A percentile compares a stretch with the other conserved stretches of the same genome.
Evolutionary conservation across 2,113 vertebrate genomes (phyloP).

Genomic region (Macroglossus sobrinus): DNA sequence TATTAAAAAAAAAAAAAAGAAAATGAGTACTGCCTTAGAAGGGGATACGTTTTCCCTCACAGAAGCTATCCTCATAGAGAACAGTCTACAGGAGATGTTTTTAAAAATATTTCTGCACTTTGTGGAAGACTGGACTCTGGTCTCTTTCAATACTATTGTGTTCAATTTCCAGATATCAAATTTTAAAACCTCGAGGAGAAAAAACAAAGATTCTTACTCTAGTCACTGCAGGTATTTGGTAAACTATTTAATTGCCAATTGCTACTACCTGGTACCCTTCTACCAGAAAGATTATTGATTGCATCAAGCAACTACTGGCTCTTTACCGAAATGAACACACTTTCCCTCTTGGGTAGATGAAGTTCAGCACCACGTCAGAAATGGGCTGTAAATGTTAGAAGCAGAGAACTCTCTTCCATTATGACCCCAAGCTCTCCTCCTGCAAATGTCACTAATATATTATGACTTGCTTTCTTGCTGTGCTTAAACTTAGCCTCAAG

Average conservation of each 20-base stretch:
- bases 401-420: background rate
- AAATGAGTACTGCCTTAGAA: background rate
- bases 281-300: background rate
- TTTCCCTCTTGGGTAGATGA: background rate
- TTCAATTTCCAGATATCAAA: background rate
- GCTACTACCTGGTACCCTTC: background rate
- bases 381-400: background rate
- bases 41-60: background rate
- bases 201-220: background rate
- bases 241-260: slow-evolving; percentile 6
- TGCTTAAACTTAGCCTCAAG: slow-evolving; percentile 30
- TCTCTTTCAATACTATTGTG: background rate
- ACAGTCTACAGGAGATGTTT: background rate
- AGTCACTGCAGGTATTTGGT: background rate
- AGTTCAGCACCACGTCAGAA: background rate
- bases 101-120: background rate
- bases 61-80: background rate
- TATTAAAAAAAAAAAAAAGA: background rate
- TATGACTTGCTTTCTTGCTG: background rate
- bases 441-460: background rate
- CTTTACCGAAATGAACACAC: background rate
- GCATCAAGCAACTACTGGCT: background rate
- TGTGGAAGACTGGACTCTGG: background rate
- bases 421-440: background rate
- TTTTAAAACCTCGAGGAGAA: background rate